Conservation (phyloP, 2,797 vertebrate species). For the Poliocrania exsul region DNA sequence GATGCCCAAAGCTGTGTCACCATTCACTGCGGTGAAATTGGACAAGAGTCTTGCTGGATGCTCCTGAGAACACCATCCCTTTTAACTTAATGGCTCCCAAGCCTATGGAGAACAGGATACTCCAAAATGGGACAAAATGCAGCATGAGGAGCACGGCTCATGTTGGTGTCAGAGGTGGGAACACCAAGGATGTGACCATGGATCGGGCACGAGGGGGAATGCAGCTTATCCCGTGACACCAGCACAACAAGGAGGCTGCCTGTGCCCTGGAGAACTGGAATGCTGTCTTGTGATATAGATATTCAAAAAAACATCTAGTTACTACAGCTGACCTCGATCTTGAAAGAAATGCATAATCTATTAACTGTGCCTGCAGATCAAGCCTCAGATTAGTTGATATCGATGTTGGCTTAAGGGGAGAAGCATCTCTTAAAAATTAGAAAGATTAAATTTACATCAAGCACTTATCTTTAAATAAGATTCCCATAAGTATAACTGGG, state of each 20-base stretch:
- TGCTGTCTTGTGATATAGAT: neutral
- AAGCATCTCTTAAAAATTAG: neutral
- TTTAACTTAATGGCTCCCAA: neutral
- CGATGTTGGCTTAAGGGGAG: neutral
- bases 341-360: neutral
- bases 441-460: neutral
- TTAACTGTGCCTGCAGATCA: neutral
- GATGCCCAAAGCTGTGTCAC: neutral
- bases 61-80: neutral
- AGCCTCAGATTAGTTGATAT: neutral
- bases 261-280: neutral
- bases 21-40: neutral
- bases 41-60: neutral
- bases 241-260: neutral
- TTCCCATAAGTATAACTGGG: neutral
- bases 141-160: neutral
- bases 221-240: neutral
- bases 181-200: neutral
- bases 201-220: neutral
- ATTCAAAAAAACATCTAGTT: neutral
- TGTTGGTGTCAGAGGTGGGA: neutral
- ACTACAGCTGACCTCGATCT: neutral
- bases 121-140: neutral
- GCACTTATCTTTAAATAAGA: neutral
- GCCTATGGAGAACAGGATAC: neutral